Evolutionary conservation across 2,888 invertebrate species (phyloP).

Genomic region (Tricholauxania praeusta): DNA sequence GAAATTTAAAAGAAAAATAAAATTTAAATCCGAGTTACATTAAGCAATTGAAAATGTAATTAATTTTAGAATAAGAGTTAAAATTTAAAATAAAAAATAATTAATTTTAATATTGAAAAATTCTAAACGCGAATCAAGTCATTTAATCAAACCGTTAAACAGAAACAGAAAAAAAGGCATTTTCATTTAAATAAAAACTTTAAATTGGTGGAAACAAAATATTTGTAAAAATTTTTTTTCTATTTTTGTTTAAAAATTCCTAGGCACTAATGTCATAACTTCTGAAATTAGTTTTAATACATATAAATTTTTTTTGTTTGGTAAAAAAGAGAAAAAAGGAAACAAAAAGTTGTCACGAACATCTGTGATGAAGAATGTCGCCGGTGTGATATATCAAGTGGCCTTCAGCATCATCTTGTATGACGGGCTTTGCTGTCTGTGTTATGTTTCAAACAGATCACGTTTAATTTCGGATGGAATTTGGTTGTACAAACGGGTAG

Average conservation of each 20-base stretch:
- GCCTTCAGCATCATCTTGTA: slow-evolving; percentile 99
- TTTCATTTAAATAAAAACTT: slow-evolving; percentile 10
- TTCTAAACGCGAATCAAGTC: not conserved
- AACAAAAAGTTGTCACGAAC: slow-evolving; percentile 87
- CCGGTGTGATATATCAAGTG: slow-evolving; percentile 99
- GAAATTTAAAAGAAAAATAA: slow-evolving; percentile 53
- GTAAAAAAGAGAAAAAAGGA: slow-evolving; percentile 56
- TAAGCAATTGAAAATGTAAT: too few relatives aligned
- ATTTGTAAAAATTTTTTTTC: slow-evolving; percentile 8
- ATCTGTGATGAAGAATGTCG: slow-evolving; percentile 99
- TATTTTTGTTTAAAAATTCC: slow-evolving; percentile 13
- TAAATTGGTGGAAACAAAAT: not conserved
- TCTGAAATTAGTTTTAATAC: slow-evolving; percentile 2
- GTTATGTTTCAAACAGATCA: slow-evolving; percentile 42
- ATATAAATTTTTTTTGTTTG: slow-evolving; percentile 7
- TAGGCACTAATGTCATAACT: slow-evolving; percentile 1
- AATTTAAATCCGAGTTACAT: slow-evolving; percentile 29
- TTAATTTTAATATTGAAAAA: not conserved
- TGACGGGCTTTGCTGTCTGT: slow-evolving; percentile 77
- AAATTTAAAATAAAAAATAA: not conserved
- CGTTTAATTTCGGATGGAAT: slow-evolving; percentile 13
- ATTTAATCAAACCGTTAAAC: not conserved
- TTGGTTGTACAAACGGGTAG: slow-evolving; percentile 27
- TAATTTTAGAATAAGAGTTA: not conserved
- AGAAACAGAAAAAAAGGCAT: not conserved